Percentiles rank a stretch among this genome's conserved stretches.
These are phyloP conservation scores for Aphelocoma coerulescens DNA, from an alignment of 2,113 vertebrate genomes.

Conservation along the genomic window DNA sequence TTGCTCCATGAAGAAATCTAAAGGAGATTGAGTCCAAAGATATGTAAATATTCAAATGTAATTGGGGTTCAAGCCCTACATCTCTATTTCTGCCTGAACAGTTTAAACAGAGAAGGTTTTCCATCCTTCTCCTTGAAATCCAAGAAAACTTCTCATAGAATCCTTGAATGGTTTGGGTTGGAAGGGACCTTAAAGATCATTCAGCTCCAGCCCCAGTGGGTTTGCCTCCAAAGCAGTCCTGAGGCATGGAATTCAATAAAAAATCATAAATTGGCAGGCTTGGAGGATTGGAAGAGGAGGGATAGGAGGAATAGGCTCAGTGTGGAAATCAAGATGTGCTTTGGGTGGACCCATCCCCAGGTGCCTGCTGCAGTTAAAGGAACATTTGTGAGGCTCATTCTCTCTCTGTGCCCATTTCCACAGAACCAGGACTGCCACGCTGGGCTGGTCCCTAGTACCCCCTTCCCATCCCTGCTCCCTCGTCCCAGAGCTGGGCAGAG, in stretches of 20 bases:
- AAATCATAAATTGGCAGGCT: not conserved
- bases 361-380: not conserved
- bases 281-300: not conserved
- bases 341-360: not conserved
- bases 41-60: slow-evolving; percentile 45
- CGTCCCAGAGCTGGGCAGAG: not conserved
- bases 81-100: not conserved
- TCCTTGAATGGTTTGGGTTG: not conserved
- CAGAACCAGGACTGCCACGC: not conserved
- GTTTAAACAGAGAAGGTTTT: not conserved
- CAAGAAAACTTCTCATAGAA: not conserved
- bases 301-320: not conserved
- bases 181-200: not conserved
- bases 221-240: not conserved
- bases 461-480: not conserved
- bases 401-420: not conserved
- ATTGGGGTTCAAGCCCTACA: slow-evolving; percentile 32
- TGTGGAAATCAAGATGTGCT: not conserved
- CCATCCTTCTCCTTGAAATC: not conserved
- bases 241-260: not conserved
- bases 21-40: slow-evolving; percentile 10
- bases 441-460: not conserved
- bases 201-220: accelerated
- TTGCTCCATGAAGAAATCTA: slow-evolving; percentile 13
- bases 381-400: not conserved